Percentiles rank a stretch among this genome's conserved stretches.
phyloP scores from a whole-genome alignment of 2,888 invertebrate species.

The Cataglyphis rosenhaueri region DNA sequence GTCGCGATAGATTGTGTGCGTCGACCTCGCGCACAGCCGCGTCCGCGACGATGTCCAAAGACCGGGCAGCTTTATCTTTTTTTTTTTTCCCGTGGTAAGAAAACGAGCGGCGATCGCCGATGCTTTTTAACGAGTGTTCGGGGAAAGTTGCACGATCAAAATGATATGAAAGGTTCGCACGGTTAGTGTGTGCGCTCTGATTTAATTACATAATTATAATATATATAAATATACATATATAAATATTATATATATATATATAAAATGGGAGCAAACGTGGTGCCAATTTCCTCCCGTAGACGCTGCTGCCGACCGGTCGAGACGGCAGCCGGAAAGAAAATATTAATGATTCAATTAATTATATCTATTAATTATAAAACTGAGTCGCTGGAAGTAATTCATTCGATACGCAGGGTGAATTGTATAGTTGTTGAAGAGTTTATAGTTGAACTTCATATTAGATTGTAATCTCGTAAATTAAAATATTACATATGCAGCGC shows the following conservation, averaged over 20 bases:
- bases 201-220: conserved; percentile 60
- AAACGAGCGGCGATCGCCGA: conserved; percentile 71
- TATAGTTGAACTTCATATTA: conserved; percentile 84
- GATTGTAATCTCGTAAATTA: conserved; percentile 75
- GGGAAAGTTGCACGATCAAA: conserved; percentile 34
- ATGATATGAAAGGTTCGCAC: conserved; percentile 47
- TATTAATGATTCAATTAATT: conserved; percentile 70
- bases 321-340: conserved; percentile 69
- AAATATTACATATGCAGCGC: conserved; percentile 43
- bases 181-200: conserved; percentile 60
- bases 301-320: conserved; percentile 73
- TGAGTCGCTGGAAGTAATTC: conserved; percentile 73
- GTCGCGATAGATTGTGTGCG: conserved; percentile 30
- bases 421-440: conserved; percentile 83
- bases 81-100: conserved; percentile 50
- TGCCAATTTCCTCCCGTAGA: conserved; percentile 85
- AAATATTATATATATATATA: conserved; percentile 59
- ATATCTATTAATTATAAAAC: conserved; percentile 74
- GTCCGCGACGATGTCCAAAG: conserved; percentile 72
- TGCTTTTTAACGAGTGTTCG: conserved; percentile 57
- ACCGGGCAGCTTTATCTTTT: conserved; percentile 76
- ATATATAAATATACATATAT: conserved; percentile 52
- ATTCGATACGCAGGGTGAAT: conserved; percentile 81
- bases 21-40: conserved; percentile 13
- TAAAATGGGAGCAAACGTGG: conserved; percentile 84